These are phyloP conservation scores for Haemorhous mexicanus DNA, from an alignment of 2,113 vertebrate genomes.

Conservation along the genomic window DNA sequence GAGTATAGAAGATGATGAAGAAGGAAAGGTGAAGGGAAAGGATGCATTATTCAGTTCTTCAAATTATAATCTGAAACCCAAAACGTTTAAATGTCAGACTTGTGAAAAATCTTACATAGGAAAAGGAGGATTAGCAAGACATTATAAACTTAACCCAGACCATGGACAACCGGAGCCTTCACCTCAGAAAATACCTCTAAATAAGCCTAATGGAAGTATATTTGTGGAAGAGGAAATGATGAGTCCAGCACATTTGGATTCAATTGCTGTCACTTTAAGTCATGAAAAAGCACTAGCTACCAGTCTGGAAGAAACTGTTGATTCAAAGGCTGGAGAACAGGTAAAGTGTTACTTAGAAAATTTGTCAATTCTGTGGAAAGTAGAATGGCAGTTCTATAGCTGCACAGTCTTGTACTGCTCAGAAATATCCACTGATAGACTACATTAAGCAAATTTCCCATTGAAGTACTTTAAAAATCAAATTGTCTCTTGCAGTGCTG, in stretches of 20 bases:
- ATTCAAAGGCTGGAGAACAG: conserved; percentile 37
- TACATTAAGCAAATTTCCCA: neutral
- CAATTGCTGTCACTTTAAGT: neutral
- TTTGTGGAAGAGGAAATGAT: neutral
- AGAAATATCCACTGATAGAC: rapidly evolving
- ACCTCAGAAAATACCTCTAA: conserved; percentile 11
- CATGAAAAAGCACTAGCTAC: neutral
- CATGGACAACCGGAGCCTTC: conserved; percentile 75
- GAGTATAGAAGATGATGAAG: conserved; percentile 88
- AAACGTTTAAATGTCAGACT: conserved; percentile 82
- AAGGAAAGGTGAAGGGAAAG: conserved; percentile 59
- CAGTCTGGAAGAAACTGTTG: neutral
- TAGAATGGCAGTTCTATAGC: neutral
- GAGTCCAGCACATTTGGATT: neutral
- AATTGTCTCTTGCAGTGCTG: neutral
- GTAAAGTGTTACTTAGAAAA: conserved; percentile 43
- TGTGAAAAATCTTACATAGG: conserved; percentile 96
- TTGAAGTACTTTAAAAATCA: neutral
- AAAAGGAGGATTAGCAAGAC: conserved; percentile 88
- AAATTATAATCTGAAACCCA: conserved; percentile 79
- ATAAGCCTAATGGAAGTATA: conserved; percentile 4
- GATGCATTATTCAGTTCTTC: conserved; percentile 37
- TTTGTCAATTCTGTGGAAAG: neutral
- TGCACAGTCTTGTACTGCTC: neutral
- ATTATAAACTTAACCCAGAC: conserved; percentile 87